Conservation (phyloP, 2,113 vertebrate genomes). For the Neodon shergylaensis region DNA sequence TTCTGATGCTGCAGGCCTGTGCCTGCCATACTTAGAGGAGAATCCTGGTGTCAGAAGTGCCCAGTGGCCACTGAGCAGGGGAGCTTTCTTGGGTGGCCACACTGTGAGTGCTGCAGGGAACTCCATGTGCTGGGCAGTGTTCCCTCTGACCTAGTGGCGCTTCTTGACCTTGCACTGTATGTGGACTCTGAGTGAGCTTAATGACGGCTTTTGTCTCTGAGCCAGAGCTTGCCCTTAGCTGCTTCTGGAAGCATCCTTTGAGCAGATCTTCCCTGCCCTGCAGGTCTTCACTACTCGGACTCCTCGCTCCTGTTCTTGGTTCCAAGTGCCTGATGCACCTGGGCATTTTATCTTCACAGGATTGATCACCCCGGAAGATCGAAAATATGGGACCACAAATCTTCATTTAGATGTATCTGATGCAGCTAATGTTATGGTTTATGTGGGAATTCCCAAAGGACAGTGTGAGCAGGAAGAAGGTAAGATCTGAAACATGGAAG, state of each 20-base stretch:
- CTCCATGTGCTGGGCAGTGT: rapidly evolving
- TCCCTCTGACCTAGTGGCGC: neutral
- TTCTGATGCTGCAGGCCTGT: neutral
- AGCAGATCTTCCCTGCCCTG: neutral
- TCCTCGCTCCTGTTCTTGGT: neutral
- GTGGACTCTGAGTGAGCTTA: neutral
- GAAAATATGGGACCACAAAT: constrained; percentile 89
- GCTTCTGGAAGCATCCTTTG: neutral
- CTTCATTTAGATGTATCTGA: constrained; percentile 90
- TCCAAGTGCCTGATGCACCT: neutral
- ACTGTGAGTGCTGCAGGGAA: neutral
- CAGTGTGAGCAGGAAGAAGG: constrained; percentile 88
- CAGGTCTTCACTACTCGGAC: rapidly evolving
- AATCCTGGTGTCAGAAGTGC: neutral
- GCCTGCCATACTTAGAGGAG: neutral
- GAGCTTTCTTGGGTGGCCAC: neutral
- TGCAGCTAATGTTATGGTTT: constrained; percentile 90
- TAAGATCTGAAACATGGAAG: constrained; percentile 38
- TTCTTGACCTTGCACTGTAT: neutral
- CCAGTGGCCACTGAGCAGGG: neutral
- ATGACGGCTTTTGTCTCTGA: neutral
- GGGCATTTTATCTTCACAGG: constrained; percentile 76
- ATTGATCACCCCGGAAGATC: constrained; percentile 88
- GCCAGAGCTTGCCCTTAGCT: neutral
- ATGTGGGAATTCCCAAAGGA: constrained; percentile 89